Evolutionary conservation across 2,113 vertebrate species (phyloP), one percentile per base, ranked within the genome.

Genomic region (Cyrtonyx montezumae): DNA sequence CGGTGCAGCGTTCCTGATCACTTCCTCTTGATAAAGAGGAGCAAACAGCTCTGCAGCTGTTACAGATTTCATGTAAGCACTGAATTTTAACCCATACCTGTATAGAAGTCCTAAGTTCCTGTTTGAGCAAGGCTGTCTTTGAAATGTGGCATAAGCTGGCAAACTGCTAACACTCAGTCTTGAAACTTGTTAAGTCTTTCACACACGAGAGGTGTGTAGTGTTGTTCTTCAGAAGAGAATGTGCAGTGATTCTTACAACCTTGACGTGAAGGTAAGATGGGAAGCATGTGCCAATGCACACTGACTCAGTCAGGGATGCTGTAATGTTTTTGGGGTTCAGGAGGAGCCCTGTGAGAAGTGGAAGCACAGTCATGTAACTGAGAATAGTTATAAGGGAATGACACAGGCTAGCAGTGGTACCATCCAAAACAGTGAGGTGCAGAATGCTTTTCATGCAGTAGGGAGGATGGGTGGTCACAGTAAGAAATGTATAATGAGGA

Each of bases 11-110:
- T 85, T 94, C 82, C 93, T 93, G 84, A 91, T 80, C 76, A 9
- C 67, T 93, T 90, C 91, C 94, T 78, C 88, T 32, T 61, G 76
- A 80, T 88, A 84, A 84, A 84, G 82, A 91, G 91, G 21, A 91
- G 91, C 82, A 73, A 94, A 81, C 69, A 76, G 87, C 83, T 86
- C 69, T 76, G 82, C 93, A 93, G 82, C 90, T 95, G 82, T 75
- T 84, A 48, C 0, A 2, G 42, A 83, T 75, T 78, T 51, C 10
- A 3, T 37, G 32, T 20, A 61, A 53, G 68, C 36, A 48, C n/a
- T 88, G 56, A 61, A 68, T 91, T 94, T 94, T 96, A 95, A 90
- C 95, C 82, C 84, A 45, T 21, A 61, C 62, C 56, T 75, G 51
- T 21, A 76, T 55, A 53, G 73, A 69, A 89, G 69, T 43, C 30